Evolutionary conservation across 2,797 vertebrate genomes (phyloP), one percentile per base, ranked within the genome.

Genomic region (Sebastolobus alascanus): DNA sequence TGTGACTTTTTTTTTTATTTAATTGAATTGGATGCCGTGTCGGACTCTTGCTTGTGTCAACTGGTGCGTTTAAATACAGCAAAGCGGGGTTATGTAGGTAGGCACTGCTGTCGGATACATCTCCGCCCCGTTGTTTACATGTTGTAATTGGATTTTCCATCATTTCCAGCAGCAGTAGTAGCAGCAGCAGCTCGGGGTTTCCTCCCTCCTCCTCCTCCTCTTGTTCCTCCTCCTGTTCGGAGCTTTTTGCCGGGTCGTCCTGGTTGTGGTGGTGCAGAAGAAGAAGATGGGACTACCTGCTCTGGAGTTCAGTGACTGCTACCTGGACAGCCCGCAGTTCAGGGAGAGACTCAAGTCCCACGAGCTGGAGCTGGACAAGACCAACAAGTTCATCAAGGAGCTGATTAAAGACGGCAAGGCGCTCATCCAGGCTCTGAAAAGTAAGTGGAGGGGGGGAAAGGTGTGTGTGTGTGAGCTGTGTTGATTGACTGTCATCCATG

Each of bases 311-410:
- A 96, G 96, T 35, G 96, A 97, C 94, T 97, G 96, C 83, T 96
- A 96, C 93, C 80, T 96, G 92, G 96, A 96, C 94, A 96, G 96
- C 73, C 96, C 96, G 1, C 94, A 95, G 74, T 96, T 97, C 91
- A 85, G 96, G 79, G 96, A 97, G 68, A 90, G 96, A 43, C 92
- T 97, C 58, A 96, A 96, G 84, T 96, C 95, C 6, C 96, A 97
- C 71, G 96, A 97, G 4, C 82, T 96, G 87, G 96, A 96, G 89
- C 93, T 97, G 91, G 96, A 97, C 89, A 96, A 96, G 84, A 97
- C 96, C 80, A 97, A 96, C 88, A 96, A 96, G 93, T 96, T 96
- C 91, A 97, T 97, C 94, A 97, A 97, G 88, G 96, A 96, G 92
- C 94, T 97, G 63, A 96, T 97, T n/a, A 97, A 97, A 73, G 96